These are phyloP conservation scores for Psammodynastes pulverulentus DNA, from an alignment of 2,113 vertebrate species.

Conservation along the genomic window DNA sequence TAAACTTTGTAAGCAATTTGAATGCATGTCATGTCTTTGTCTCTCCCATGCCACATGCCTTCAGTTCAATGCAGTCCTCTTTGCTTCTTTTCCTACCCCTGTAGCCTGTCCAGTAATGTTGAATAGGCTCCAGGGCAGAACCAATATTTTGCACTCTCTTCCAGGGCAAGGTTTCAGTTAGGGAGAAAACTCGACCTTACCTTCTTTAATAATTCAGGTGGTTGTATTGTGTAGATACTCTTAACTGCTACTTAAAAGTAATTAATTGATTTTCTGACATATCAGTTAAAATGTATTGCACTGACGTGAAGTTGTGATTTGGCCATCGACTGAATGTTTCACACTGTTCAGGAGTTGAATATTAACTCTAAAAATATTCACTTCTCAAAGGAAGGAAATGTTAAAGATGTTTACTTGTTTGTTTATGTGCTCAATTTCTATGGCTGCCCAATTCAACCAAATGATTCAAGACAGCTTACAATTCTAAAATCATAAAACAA, in stretches of 20 bases:
- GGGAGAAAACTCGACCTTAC: conserved; percentile 60
- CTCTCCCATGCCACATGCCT: background rate
- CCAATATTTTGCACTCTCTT: conserved; percentile 59
- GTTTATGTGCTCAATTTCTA: background rate
- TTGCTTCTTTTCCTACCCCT: conserved; percentile 18
- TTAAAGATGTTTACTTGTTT: conserved; percentile 30
- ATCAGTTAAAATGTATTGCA: conserved; percentile 82
- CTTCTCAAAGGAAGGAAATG: conserved; percentile 63
- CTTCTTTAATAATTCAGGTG: conserved; percentile 93
- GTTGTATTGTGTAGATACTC: conserved; percentile 83
- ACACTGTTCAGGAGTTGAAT: conserved; percentile 49
- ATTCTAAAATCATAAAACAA: background rate
- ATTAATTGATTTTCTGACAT: conserved; percentile 99
- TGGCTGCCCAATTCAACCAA: background rate
- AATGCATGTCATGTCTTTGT: background rate
- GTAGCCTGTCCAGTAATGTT: conserved; percentile 48
- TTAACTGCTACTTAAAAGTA: conserved; percentile 97
- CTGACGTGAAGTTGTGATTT: conserved; percentile 76
- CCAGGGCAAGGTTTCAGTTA: conserved; percentile 47
- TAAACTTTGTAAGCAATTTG: background rate
- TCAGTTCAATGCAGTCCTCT: background rate
- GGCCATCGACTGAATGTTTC: conserved; percentile 57
- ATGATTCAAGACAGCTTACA: background rate
- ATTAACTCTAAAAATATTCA: conserved; percentile 60
- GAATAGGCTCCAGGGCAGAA: conserved; percentile 62